Evolutionary conservation across 2,797 vertebrate species (phyloP), one percentile per base, ranked within the genome.

Genomic region (Clamator glandarius): DNA sequence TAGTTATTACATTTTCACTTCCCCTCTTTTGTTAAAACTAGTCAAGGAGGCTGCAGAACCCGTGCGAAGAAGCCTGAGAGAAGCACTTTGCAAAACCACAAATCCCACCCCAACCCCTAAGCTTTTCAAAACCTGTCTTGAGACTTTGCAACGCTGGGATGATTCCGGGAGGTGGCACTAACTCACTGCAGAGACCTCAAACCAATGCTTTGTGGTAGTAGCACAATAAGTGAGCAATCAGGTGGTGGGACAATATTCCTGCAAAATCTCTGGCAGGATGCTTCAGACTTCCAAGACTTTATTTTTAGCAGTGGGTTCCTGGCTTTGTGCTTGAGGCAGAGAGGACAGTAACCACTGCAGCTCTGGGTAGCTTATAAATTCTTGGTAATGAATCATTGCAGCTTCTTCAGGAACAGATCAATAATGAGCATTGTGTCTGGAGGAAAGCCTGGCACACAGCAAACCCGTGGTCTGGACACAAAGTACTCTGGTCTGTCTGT

Each of bases 161-260:
- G 6, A n/a, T 57, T 80, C 96, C 96, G 15, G 94, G 66, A 96
- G 95, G 83, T 89, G 95, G 93, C 96, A 90, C 89, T 68, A 79
- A 48, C 14, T 66, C 68, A 6, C 90, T 62, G 63, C 54, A 1
- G 31, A 78, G 72, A 3, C 29, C 36, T 44, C 28, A 1, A 3
- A 18, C 0, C 17, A 39, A 15, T 1, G 6, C 39, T 52, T 52
- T 2, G 0, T 25, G 25, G 41, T 15, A 11, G 28, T 12, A 19
- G 29, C 15, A 1, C 42, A 17, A 2, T 6, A 2, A 36, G 41
- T 1, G 23, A 59, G 64, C 0, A 0, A 1, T 8, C 2, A 3
- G 15, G 11, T 9, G 2, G 21, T 23, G 84, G 41, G 28, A 25
- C 8, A 5, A 6, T 36, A 26, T 33, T 72, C 35, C 68, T 61